phyloP scores from a whole-genome alignment of 2,888 invertebrate species.

The Melolontha melolontha region DNA sequence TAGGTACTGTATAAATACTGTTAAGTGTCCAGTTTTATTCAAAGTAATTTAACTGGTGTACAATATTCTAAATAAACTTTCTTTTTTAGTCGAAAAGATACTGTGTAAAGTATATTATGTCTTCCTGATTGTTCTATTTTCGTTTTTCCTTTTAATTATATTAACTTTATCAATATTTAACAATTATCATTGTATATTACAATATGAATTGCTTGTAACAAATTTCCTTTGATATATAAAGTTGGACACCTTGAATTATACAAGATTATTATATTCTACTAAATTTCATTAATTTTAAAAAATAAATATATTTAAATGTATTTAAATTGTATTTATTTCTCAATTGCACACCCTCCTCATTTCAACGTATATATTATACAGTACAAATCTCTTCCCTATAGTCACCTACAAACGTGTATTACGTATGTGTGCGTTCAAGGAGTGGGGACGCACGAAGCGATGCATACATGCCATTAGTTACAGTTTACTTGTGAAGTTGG shows the following conservation, averaged over 20 bases:
- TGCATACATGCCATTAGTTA: no score
- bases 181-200: not conserved
- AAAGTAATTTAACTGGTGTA: not conserved
- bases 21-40: slow-evolving; percentile 42
- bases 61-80: not conserved
- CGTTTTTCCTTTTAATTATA: not conserved
- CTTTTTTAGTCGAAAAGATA: slow-evolving; percentile 1
- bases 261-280: slow-evolving; percentile 21
- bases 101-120: not conserved
- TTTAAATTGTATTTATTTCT: no score
- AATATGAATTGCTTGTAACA: not conserved
- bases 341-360: no score
- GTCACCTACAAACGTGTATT: no score
- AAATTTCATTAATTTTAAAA: slow-evolving; percentile 21
- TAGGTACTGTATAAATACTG: slow-evolving; percentile 18
- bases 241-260: slow-evolving; percentile 25
- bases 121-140: not conserved
- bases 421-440: no score
- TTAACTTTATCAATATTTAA: not conserved
- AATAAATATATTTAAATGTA: slow-evolving; percentile 1
- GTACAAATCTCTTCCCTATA: no score
- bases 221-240: slow-evolving; percentile 18
- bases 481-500: no score
- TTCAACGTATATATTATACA: no score
- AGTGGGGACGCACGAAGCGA: no score